Base-by-base conservation (phyloP, 2,113 vertebrate species). In the Falcunculus frontatus region DNA sequence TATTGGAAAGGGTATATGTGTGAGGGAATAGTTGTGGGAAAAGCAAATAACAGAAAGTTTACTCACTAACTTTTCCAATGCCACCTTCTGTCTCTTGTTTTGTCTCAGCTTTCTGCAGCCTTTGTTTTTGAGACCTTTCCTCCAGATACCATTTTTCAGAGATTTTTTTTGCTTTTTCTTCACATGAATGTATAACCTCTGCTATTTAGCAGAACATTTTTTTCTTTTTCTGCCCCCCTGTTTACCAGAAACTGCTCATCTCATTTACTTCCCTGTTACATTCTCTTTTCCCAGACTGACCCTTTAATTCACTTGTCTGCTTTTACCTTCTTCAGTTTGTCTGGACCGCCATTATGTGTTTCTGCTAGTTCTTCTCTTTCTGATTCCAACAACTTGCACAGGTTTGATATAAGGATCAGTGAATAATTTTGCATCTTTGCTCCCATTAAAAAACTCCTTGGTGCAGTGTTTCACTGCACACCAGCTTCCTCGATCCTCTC, bases 361-460 rank as follows among this genome's bases (percentile, higher is more conserved):
- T 75, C 25, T 41, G n/a, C 7, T 47, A 19, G 9, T 37, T 89
- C 82, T 77, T 32, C 14, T 41, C 14, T 50, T 81, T 68, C 29
- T 68, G 17, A 39, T 55, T 62, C 18, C 59, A 73, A 33, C 5
- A 52, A 1, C 5, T 56, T 69, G 13, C 26, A 57, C 11, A 14
- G 16, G 35, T 73, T 82, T 63, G 7, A 3, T 50, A 25, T 19
- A 39, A 96, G 33, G 32, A 70, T n/a, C 13, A n/a, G 16, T 13
- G 22, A 30, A 86, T 17, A n/a, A 26, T 63, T 88, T 77, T 70
- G 6, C 16, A 18, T 35, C 11, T 50, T 8, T 90, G 3, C 2
- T 5, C 26, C 25, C 47, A n/a, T 22, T 19, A 70, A 60, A 23
- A 16, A 46, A 32, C 7, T 30, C 20, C 39, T 62, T 0, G 0